Conservation (phyloP, 1,140 invertebrate genomes). For the Papilio xuthus region DNA sequence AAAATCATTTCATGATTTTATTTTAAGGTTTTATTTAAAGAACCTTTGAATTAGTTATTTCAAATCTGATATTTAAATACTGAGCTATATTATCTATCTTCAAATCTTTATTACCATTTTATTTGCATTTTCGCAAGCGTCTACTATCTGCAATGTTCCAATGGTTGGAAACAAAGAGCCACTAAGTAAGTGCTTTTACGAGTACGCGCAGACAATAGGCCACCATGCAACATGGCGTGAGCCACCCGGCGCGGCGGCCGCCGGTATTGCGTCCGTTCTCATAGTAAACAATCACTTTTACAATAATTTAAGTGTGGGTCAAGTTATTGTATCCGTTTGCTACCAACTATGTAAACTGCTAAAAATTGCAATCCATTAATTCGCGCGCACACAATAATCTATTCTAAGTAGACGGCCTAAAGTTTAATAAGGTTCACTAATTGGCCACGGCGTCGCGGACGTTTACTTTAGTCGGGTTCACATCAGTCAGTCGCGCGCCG, state of each 20-base stretch:
- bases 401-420: slow-evolving; percentile 36
- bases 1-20: background rate
- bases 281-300: slow-evolving; percentile 70
- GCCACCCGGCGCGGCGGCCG: slow-evolving; percentile 47
- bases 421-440: background rate
- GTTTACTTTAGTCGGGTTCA: slow-evolving; percentile 37
- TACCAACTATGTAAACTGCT: slow-evolving; percentile 25
- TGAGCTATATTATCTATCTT: background rate
- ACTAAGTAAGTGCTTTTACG: slow-evolving; percentile 64
- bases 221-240: slow-evolving; percentile 58
- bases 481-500: slow-evolving; percentile 56
- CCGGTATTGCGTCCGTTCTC: slow-evolving; percentile 58
- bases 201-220: slow-evolving; percentile 62
- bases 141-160: slow-evolving; percentile 51
- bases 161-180: slow-evolving; percentile 63
- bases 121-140: slow-evolving; percentile 24
- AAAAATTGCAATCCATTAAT: slow-evolving; percentile 12
- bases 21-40: background rate
- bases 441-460: slow-evolving; percentile 20
- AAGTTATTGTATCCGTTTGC: slow-evolving; percentile 38
- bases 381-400: background rate
- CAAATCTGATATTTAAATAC: background rate
- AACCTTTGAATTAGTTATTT: background rate
- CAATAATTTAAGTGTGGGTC: slow-evolving; percentile 56
- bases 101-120: background rate